Base-by-base conservation (phyloP, 2,113 vertebrate species). In the Xenus cinereus region DNA sequence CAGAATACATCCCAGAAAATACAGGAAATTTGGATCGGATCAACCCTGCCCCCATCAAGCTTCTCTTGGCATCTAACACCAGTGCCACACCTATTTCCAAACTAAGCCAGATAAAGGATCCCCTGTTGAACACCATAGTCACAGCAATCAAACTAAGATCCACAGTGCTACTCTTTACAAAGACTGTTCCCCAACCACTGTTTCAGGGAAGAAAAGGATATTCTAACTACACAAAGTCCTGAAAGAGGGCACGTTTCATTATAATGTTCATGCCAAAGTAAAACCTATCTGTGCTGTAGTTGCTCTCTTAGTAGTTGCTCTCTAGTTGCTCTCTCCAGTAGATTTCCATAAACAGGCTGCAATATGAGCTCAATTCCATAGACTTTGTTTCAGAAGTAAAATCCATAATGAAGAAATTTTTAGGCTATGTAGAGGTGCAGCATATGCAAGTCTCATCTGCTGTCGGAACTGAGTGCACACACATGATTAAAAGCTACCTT, bases 401-500 rank as follows among this genome's bases (percentile, higher is more conserved):
- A 73, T 84, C 63, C 54, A 37, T 46, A 95, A 74, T 32, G n/a
- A 84, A 69, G 63, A 50, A 50, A 59, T 88, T 87, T 88, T 68
- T 69, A 81, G 69, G 56, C 37, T 46, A 60, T 27, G 17, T 77
- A 69, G 72, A 86, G 80, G 3, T 89, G 86, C 83, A 77, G 56
- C 1, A 1, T 71, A 27, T 37, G 28, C 89, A 89, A 71, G 63
- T 77, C 59, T 57, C 79, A 73, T 86, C 83, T 60, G 92, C 90
- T 92, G 75, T 71, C 60, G 80, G 92, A 93, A 37, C 43, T 50
- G 51, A 84, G 39, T 74, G 63, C 46, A 66, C 32, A 76, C 27
- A 43, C 45, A 56, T 1, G 8, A 81, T 86, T 90, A 64, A 85
- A 89, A 90, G 57, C 67, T 51, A 93, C 92, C 93, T 97, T 97